phyloP scores from a whole-genome alignment of 2,888 invertebrate species.

The Diploptera punctata region DNA sequence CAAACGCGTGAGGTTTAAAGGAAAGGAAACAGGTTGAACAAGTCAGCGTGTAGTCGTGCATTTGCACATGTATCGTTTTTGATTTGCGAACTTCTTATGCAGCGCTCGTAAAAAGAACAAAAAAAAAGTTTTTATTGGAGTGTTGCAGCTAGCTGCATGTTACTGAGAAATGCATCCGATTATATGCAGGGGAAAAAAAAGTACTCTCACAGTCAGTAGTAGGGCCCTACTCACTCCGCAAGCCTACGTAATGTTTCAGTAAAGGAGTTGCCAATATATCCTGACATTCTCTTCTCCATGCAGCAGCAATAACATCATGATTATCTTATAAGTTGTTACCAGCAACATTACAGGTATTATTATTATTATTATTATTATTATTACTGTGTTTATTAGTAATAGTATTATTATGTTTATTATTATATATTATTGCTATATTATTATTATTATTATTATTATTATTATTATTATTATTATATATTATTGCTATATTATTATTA shows the following conservation, averaged over 20 bases:
- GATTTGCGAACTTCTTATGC: background rate
- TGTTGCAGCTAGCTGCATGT: constrained; percentile 24
- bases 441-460: background rate
- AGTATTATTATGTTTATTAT: no score
- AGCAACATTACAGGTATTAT: no score
- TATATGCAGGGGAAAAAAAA: constrained; percentile 1
- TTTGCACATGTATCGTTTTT: background rate
- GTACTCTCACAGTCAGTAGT: background rate
- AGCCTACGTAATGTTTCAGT: no score
- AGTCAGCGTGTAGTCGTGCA: no score
- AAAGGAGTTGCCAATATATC: background rate
- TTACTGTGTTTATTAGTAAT: background rate
- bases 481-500: background rate
- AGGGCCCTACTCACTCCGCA: no score
- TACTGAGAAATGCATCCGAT: constrained; percentile 27
- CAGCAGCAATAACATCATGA: no score
- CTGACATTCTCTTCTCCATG: no score
- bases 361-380: background rate
- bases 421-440: no score
- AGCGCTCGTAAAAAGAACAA: background rate
- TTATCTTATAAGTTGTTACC: no score
- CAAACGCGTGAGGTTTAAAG: no score
- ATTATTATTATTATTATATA: background rate
- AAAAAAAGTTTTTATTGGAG: constrained; percentile 17
- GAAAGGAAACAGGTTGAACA: no score